phyloP scores from a whole-genome alignment of 2,797 vertebrate genomes.

The Anabas testudineus region DNA sequence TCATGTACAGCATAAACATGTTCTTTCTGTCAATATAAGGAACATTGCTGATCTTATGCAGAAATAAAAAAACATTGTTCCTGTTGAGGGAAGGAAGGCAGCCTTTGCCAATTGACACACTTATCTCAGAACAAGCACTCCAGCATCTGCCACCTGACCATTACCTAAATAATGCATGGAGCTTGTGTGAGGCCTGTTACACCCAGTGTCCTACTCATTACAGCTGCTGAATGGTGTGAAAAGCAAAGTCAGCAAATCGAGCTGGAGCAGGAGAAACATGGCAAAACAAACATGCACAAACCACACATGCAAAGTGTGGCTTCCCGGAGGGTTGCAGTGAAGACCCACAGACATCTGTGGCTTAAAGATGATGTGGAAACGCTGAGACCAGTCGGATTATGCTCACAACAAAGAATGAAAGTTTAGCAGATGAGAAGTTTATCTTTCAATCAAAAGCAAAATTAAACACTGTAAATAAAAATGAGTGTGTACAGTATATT shows the following conservation, averaged over 20 bases:
- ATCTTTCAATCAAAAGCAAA: constrained; percentile 37
- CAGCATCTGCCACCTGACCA: constrained; percentile 70
- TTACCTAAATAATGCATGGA: constrained; percentile 79
- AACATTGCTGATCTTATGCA: constrained; percentile 28
- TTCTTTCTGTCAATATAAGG: too few relatives aligned
- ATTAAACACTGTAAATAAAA: constrained; percentile 31
- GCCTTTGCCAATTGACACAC: constrained; percentile 37
- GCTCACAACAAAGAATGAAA: constrained; percentile 47
- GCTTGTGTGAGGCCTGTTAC: constrained; percentile 42
- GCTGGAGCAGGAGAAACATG: constrained; percentile 1
- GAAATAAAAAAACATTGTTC: constrained; percentile 1
- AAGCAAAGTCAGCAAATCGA: constrained; percentile 45
- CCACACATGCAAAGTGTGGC: constrained; percentile 22
- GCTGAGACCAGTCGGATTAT: constrained; percentile 58
- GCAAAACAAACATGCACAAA: constrained; percentile 13
- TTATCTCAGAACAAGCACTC: constrained; percentile 48
- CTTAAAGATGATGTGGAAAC: constrained; percentile 60
- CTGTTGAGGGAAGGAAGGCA: constrained; percentile 7
- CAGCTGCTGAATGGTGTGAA: constrained; percentile 36
- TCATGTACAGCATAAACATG: too few relatives aligned
- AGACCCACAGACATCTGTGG: constrained; percentile 45
- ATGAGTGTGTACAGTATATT: neutral
- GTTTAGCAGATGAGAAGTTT: constrained; percentile 46
- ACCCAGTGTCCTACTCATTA: constrained; percentile 45
- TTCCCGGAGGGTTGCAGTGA: constrained; percentile 33